Evolutionary conservation across 2,888 invertebrate genomes (phyloP), one percentile per base, ranked within the genome.

Genomic region (Hetaerina titia): DNA sequence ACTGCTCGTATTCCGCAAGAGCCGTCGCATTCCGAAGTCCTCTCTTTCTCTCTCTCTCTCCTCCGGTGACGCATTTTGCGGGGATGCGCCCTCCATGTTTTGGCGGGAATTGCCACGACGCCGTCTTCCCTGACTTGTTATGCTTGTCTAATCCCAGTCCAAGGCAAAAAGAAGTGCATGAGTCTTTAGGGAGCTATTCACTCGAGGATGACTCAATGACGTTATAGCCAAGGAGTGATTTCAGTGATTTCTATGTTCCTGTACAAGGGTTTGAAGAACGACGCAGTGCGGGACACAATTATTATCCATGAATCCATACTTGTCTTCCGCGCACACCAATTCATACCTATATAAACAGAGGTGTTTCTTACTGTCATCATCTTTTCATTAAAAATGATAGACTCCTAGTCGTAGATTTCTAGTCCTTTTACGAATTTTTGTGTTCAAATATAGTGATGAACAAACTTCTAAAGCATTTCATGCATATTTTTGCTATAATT

Each of bases 51-150:
- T 64, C 90, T 81, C 31, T n/a, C n/a, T 22, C 8, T 19, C 89
- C n/a, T 45, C 89, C 89, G 9, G 11, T 89, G 89, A 89, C 89
- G 56, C 89, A 58, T 58, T 89, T 81, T 19, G 89, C 9, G 56
- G 57, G 89, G n/a, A n/a, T 57, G 89, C 8, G 58, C n/a, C 22
- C 56, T 56, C 58, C 9, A 4, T 81, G 81, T 81, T 31, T 81
- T 31, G 15, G 81, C 13, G 11, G 69, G 69, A 69, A 69, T 88
- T n/a, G 31, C 31, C 13, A 31, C 56, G 22, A 13, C 7, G 31
- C 88, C 58, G 22, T n/a, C 58, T n/a, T 56, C 89, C 7, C 56
- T 22, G 19, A 64, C 64, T 64, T 63, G 64, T 90, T 90, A 45
- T 90, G 31, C 19, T 63, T 64, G 64, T 63, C 63, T 19, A 15